A percentile compares a stretch with the other conserved stretches of the same genome.
Conservation (phyloP, 2,888 invertebrate species). For the Onchidella celtica region DNA sequence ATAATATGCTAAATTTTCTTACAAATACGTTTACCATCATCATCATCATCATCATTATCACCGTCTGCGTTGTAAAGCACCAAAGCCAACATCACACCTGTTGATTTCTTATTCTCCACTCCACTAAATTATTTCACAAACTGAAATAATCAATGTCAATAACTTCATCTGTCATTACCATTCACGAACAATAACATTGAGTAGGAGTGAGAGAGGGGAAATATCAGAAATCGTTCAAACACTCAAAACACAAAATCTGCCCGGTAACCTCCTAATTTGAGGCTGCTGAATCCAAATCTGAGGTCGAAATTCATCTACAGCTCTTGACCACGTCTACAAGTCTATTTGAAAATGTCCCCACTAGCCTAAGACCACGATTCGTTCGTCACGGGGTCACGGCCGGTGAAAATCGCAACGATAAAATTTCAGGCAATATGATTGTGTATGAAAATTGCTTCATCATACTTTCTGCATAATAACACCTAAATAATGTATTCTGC, state of each 20-base stretch:
- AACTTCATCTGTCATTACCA: too few relatives aligned
- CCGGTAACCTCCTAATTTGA: background rate
- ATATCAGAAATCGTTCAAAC: background rate
- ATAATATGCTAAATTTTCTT: background rate
- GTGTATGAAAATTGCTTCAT: too few relatives aligned
- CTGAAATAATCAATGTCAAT: too few relatives aligned
- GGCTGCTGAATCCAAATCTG: conserved; percentile 6
- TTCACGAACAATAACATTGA: too few relatives aligned
- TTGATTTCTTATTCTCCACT: too few relatives aligned
- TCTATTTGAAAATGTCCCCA: conserved; percentile 10
- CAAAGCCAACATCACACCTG: too few relatives aligned
- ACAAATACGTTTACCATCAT: background rate
- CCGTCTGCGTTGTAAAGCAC: too few relatives aligned
- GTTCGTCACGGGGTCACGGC: conserved; percentile 5
- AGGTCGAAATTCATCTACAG: conserved; percentile 2
- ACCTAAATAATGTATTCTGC: too few relatives aligned
- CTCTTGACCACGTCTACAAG: conserved; percentile 7
- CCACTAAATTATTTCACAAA: too few relatives aligned
- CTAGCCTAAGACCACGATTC: background rate
- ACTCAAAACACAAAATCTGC: background rate
- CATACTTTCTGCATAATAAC: too few relatives aligned
- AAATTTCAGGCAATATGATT: conserved; percentile 1
- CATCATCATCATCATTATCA: too few relatives aligned
- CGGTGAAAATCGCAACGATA: background rate
- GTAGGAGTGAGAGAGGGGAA: conserved; percentile 18